Conservation (phyloP, 1,140 invertebrate genomes). For the Ruditapes philippinarum region DNA sequence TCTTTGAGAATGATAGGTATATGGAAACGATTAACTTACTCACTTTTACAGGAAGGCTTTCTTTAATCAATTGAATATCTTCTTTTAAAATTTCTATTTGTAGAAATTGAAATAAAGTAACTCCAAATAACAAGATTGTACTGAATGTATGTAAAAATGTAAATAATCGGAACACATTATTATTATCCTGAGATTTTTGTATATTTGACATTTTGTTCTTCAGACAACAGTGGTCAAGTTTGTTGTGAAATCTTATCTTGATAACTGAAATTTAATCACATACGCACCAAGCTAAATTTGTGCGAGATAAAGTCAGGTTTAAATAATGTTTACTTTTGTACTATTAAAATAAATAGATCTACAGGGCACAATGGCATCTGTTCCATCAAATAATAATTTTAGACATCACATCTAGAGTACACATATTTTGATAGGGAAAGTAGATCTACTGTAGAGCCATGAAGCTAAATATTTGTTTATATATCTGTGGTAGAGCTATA, state of each 20-base stretch:
- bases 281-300: neutral
- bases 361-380: too few relatives aligned
- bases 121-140: conserved; percentile 18
- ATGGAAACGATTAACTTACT: neutral
- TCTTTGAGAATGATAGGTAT: too few relatives aligned
- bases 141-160: conserved; percentile 10
- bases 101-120: conserved; percentile 50
- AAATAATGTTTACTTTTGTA: too few relatives aligned
- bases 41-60: neutral
- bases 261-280: neutral
- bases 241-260: conserved; percentile 36
- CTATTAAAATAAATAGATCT: too few relatives aligned
- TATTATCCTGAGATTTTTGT: neutral
- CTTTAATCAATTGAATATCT: conserved; percentile 36
- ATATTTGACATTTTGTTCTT: conserved; percentile 24
- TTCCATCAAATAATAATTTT: too few relatives aligned
- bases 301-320: too few relatives aligned
- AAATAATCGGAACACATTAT: neutral
- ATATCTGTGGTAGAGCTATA: too few relatives aligned
- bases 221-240: neutral
- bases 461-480: too few relatives aligned
- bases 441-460: too few relatives aligned
- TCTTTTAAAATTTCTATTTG: conserved; percentile 53
- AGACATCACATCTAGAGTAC: too few relatives aligned
- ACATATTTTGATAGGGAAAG: too few relatives aligned